These are phyloP conservation scores for Dasysyrphus tricinctus DNA, from an alignment of 2,888 invertebrate genomes.

Conservation along the genomic window DNA sequence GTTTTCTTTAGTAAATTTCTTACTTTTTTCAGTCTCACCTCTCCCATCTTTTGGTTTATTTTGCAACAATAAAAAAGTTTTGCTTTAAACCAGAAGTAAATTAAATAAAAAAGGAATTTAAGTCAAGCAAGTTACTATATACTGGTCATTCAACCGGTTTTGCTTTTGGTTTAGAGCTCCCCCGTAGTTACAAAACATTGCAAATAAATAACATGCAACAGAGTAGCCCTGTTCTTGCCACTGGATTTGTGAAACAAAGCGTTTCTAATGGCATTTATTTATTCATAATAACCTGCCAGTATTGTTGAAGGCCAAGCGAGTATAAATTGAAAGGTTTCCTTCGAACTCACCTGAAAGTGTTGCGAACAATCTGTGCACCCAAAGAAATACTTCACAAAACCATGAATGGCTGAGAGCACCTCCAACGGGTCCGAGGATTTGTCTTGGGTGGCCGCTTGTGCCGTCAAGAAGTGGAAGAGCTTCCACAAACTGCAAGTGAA, in stretches of 20 bases:
- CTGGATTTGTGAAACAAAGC: slow-evolving; percentile 11
- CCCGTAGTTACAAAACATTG: background rate
- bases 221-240: slow-evolving; percentile 5
- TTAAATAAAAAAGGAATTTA: slow-evolving; percentile 23
- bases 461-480: slow-evolving; percentile 95
- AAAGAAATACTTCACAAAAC: slow-evolving; percentile 95
- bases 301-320: background rate
- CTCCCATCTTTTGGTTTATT: background rate
- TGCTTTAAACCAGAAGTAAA: slow-evolving; percentile 11
- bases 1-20: background rate
- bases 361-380: slow-evolving; percentile 95
- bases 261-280: slow-evolving; percentile 1
- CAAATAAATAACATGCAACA: background rate
- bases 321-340: slow-evolving; percentile 8
- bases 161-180: background rate
- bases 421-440: slow-evolving; percentile 86
- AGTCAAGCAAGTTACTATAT: slow-evolving; percentile 24
- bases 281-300: background rate
- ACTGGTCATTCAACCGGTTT: slow-evolving; percentile 59
- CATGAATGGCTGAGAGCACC: slow-evolving; percentile 92
- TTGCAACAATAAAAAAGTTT: slow-evolving; percentile 7
- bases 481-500: slow-evolving; percentile 98
- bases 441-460: slow-evolving; percentile 86
- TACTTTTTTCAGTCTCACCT: background rate
- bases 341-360: slow-evolving; percentile 89